Percentiles rank a stretch among this genome's conserved stretches.
phyloP scores from a whole-genome alignment of 2,113 vertebrate species.

The Catharus bicknelli region DNA sequence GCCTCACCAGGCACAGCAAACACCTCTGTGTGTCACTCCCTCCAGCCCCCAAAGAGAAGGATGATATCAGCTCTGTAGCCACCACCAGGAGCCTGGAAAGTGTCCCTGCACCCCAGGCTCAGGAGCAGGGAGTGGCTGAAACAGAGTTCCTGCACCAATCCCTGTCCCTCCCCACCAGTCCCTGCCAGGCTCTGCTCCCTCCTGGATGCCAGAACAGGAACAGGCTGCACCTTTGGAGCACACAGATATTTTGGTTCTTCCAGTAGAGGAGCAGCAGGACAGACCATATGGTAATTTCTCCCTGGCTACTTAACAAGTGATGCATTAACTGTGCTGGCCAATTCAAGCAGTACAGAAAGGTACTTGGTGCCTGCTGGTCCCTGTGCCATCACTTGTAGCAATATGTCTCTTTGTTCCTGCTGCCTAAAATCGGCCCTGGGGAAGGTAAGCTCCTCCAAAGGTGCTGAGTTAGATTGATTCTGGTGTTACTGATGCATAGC shows the following conservation, averaged over 20 bases:
- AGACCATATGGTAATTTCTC: constrained; percentile 37
- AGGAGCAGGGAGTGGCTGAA: neutral
- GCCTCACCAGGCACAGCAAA: neutral
- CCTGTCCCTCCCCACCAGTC: rapidly evolving
- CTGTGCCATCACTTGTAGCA: neutral
- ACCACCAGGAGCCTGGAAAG: neutral
- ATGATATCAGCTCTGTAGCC: rapidly evolving
- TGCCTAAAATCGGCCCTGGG: neutral
- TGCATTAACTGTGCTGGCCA: neutral
- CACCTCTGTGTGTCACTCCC: neutral
- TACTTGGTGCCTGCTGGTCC: neutral
- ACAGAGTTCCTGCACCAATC: rapidly evolving
- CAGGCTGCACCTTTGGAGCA: neutral
- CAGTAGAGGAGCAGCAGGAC: constrained; percentile 39
- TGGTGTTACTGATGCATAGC: neutral
- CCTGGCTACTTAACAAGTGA: neutral
- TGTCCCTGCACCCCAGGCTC: neutral
- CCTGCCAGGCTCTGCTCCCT: neutral
- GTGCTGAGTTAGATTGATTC: neutral
- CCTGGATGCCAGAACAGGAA: neutral
- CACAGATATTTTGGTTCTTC: neutral
- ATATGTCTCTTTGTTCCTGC: neutral
- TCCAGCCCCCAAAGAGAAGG: neutral
- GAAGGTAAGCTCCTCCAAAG: rapidly evolving
- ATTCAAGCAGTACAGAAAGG: neutral